Conservation (phyloP, 1,140 invertebrate genomes). For the Lepeophtheirus salmonis region DNA sequence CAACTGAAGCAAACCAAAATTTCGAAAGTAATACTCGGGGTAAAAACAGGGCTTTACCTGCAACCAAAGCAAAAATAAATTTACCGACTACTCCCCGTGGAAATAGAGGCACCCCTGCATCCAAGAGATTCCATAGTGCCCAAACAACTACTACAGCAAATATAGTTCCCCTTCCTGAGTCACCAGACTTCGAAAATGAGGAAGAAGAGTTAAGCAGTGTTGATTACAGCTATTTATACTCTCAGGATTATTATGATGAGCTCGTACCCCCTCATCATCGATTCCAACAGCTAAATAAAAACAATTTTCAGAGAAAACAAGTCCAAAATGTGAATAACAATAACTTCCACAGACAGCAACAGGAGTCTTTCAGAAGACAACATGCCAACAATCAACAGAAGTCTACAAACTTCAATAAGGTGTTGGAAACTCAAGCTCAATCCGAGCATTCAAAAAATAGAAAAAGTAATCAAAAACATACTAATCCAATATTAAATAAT, state of each 20-base stretch:
- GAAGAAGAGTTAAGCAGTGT: conserved; percentile 8
- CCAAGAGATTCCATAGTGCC: too few relatives aligned
- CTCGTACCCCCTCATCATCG: conserved; percentile 15
- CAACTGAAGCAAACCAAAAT: too few relatives aligned
- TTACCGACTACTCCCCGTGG: too few relatives aligned
- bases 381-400: neutral
- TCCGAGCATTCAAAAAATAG: too few relatives aligned
- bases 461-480: too few relatives aligned
- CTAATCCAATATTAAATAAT: too few relatives aligned
- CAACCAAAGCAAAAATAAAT: neutral
- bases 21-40: too few relatives aligned
- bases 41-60: neutral
- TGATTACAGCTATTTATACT: conserved; percentile 14
- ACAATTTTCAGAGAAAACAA: neutral
- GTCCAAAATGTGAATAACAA: neutral
- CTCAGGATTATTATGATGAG: conserved; percentile 17
- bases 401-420: too few relatives aligned
- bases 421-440: too few relatives aligned
- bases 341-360: neutral
- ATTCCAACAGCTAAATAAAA: neutral
- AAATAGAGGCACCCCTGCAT: too few relatives aligned
- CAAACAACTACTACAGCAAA: too few relatives aligned
- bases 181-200: neutral
- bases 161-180: neutral
- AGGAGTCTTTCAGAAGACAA: neutral